Evolutionary conservation across 2,888 invertebrate species (phyloP), one percentile per base, ranked within the genome.

Genomic region (Perdita meconis): DNA sequence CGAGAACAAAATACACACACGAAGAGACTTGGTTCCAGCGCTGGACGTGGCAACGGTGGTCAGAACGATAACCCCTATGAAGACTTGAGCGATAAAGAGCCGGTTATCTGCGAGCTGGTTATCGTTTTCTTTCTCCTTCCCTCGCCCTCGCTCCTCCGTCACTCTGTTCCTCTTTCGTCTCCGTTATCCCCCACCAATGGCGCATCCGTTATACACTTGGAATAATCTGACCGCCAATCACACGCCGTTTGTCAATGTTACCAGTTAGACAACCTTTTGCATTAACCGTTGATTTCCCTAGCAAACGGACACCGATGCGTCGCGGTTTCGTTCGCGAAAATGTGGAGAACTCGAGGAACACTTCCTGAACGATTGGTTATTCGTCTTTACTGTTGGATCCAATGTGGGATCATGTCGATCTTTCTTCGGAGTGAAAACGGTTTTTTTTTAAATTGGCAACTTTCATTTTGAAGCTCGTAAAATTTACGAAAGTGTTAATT

Each of bases 11-110:
- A 77, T 78, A 73, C 73, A 47, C 55, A 61, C 51, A 61, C 71
- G 30, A 40, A 26, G 73, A 70, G 72, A 68, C 71, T 72, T 60
- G 65, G 68, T 70, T 55, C 44, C 42, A 78, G 76, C 64, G 40
- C 74, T 84, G 87, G 87, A 87, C 88, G 86, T 86, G 85, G 86
- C 87, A 87, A 89, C 86, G 80, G 86, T 84, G 88, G 84, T 79
- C 87, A 83, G 84, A 83, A 85, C 86, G 89, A 89, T 89, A 89
- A 89, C 89, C 89, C 86, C 89, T 87, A 78, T 80, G 80, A 89
- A 88, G 87, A 84, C 85, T 87, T 82, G 78, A 76, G 66, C 87
- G 83, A 86, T 80, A 86, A 86, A 84, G 80, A 82, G 82, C 69
- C 72, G 84, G 80, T 83, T 83, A 83, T 81, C 85, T 82, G 69